A percentile compares a stretch with the other conserved stretches of the same genome.
These are phyloP conservation scores for Oreocharis arfaki DNA, from an alignment of 2,113 vertebrate genomes.

Conservation along the genomic window DNA sequence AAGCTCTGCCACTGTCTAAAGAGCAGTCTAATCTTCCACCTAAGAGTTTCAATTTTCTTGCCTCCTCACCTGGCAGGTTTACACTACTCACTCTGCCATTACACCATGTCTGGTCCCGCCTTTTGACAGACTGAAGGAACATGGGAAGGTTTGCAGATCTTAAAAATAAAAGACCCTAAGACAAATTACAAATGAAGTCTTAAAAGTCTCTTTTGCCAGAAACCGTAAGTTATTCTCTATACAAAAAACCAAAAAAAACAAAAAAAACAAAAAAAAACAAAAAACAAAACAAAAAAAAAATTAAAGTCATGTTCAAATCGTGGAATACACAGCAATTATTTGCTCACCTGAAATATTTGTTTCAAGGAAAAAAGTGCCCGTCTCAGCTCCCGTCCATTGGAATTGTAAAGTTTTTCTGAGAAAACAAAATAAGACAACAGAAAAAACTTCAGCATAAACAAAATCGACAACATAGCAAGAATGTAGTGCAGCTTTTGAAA, in stretches of 20 bases:
- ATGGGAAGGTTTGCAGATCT: not conserved
- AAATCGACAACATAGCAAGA: not conserved
- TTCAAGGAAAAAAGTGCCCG: constrained; percentile 97
- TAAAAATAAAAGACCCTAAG: not conserved
- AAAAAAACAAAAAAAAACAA: not conserved
- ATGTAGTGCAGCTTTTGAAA: not conserved
- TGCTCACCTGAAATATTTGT: constrained; percentile 96
- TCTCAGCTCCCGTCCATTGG: constrained; percentile 89
- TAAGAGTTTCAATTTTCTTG: not conserved
- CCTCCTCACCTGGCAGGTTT: not conserved
- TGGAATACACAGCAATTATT: not conserved
- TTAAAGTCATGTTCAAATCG: not conserved
- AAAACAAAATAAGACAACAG: constrained; percentile 34
- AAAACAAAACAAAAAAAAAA: not conserved
- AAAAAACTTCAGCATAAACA: not conserved
- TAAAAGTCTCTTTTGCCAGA: not conserved
- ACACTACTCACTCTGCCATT: not conserved
- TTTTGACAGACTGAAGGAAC: not conserved
- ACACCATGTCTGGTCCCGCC: not conserved
- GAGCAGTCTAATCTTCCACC: not conserved
- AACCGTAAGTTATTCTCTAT: not conserved
- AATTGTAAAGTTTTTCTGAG: constrained; percentile 96
- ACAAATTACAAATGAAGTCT: not conserved
- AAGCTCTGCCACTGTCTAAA: not conserved
- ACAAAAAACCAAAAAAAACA: too few relatives aligned